Evolutionary conservation across 2,113 vertebrate genomes (phyloP), one percentile per base, ranked within the genome.

Genomic region (Polypterus bichir): DNA sequence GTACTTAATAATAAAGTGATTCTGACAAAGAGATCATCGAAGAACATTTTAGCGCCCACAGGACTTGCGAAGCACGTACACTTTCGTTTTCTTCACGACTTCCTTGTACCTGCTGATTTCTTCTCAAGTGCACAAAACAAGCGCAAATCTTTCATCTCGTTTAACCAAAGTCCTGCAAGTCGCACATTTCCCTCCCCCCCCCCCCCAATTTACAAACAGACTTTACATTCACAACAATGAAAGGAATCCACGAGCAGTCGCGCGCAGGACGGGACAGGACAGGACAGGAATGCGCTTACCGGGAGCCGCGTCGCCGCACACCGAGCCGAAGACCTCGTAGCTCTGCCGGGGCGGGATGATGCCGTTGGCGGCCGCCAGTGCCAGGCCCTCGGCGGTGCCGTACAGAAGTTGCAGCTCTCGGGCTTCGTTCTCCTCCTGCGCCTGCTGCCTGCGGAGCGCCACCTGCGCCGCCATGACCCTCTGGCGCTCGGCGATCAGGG

Each of bases 391-490:
- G 3, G 94, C 94, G 0, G 95, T 95, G 57, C 95, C 95, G 69
- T 98, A 98, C n/a, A 98, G 92, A 65, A 98, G 86, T 76, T 98
- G 95, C 3, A 97, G 81, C 81, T 98, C 95, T 0, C 95, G 87
- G 60, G 92, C 95, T 69, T 98, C 95, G 78, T 95, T 97, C 80
- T 98, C 95, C 71, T 98, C 95, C 74, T 98, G 95, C 53, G 95
- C 95, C 76, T 97, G 94, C 73, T 98, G 95, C 77, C 95, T 77
- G 70, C 95, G 77, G 74, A 98, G 86, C 64, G 95, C 95, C 79
- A 98, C 95, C 71, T 97, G 95, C 1, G 94, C 95, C 1, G 95
- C 94, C 95, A 98, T 98, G 71, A 98, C 95, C 44, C 95, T 88
- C 87, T 98, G 95, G 61, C 95, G 78, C 88, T 98, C 95, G 1